Percentiles rank a stretch among this genome's conserved stretches.
Evolutionary conservation across 2,113 vertebrate genomes (phyloP).

Genomic region (Myocastor coypus): DNA sequence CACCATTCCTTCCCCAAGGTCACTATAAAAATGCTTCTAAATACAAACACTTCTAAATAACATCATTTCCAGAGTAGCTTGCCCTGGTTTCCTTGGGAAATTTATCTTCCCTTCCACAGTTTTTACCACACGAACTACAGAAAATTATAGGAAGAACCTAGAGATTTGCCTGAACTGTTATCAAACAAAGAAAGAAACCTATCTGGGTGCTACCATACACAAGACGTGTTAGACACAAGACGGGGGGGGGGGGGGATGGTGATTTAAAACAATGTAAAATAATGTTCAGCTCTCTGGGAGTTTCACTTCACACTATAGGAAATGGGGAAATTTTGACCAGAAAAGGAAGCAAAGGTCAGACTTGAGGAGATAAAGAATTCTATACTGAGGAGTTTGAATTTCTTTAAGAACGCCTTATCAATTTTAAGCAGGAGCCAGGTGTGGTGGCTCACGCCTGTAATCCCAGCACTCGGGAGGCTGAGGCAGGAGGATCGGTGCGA

Average conservation of each 20-base stretch:
- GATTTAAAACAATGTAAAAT: not conserved
- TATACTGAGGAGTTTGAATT: not conserved
- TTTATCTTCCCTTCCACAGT: not conserved
- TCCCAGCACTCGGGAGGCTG: no score
- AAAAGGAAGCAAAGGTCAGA: not conserved
- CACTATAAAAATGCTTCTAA: not conserved
- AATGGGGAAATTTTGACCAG: fast-evolving
- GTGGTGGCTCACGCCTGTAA: no score
- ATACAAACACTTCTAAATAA: constrained; percentile 21
- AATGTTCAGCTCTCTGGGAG: not conserved
- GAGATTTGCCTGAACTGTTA: not conserved
- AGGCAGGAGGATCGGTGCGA: no score
- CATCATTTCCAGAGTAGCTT: not conserved
- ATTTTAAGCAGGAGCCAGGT: no score
- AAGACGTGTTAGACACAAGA: fast-evolving
- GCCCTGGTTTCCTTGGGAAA: not conserved
- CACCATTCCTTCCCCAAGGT: not conserved
- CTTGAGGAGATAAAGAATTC: fast-evolving
- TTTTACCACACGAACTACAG: not conserved
- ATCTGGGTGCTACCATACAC: fast-evolving
- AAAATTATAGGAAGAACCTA: not conserved
- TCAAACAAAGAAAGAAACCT: not conserved
- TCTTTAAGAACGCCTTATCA: not conserved
- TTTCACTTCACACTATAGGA: not conserved
- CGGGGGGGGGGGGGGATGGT: no score